Evolutionary conservation across 2,113 vertebrate species (phyloP), one percentile per base, ranked within the genome.

Genomic region (Oreocharis arfaki): DNA sequence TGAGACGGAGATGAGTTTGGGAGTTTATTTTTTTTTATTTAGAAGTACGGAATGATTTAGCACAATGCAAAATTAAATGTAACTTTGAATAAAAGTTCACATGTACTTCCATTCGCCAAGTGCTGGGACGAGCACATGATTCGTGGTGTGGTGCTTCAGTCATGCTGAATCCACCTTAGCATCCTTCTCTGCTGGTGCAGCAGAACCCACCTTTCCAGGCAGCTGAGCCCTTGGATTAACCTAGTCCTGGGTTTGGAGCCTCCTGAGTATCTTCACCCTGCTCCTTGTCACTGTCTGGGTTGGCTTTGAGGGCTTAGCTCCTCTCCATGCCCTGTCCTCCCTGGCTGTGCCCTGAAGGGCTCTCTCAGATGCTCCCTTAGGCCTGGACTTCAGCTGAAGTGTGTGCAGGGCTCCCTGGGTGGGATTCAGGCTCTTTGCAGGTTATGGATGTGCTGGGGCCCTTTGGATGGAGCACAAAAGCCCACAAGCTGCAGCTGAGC

Each of bases 401-500:
- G 0, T 35, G 44, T 35, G 52, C 33, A 24, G 0, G 3, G 35
- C 27, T 88, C 71, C 52, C 35, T 32, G 16, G 27, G 4, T 79
- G 71, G 69, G 44, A 49, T 30, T 47, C 81, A 24, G 73, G 47
- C 55, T 81, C 1, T 49, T 20, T 73, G 28, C 37, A 50, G 49
- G 60, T 41, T 33, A 27, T 10, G 18, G 23, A 28, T 0, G 1
- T 26, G 42, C 81, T 42, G 77, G 46, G 83, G 61, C 53, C 2
- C 32, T 67, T 57, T 27, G 83, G 32, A 19, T 23, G 33, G 78
- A 67, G 78, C 56, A n/a, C 26, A 50, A 80, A 71, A 76, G 23
- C 2, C 0, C 39, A 1, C 0, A 3, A 47, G 53, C 24, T 57
- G 67, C 73, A 39, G 1, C 64, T 0, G 7, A 76, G 79, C 50